Base-by-base conservation (phyloP, 2,113 vertebrate genomes). In the Nannospalax galili region DNA sequence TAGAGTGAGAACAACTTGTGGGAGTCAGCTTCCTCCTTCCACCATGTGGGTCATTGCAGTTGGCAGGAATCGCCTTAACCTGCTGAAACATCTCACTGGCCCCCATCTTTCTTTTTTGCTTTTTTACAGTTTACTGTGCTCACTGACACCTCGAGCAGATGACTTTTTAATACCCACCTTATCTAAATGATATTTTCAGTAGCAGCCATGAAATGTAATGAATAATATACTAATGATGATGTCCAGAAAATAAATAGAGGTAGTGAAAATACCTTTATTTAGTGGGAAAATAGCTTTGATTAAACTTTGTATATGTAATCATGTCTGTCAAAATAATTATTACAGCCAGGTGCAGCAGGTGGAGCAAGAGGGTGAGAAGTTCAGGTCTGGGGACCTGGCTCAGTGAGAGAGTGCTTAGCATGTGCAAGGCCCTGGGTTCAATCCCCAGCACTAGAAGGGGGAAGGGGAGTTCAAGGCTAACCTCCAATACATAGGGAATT, bases 211-310 rank as follows among this genome's bases (percentile, higher is more conserved):
- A 96, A 94, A 81, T 40, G 45, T 5, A 67, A 10, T 70, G 28
- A 92, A 52, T 85, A 92, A 80, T 75, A 70, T n/a, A n/a, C 72
- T 70, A 88, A 65, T 22, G 48, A 67, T 78, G 77, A 91, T 90
- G 85, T 28, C n/a, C 32, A 93, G 84, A 90, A 91, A 95, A n/a
- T n/a, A 96, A 86, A 95, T 70, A 32, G 14, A 75, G 56, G 65
- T 19, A 62, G 30, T 79, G 37, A 91, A 70, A 80, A 60, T 77
- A 85, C 81, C 52, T 92, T 78, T n/a, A n/a, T n/a, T n/a, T n/a
- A n/a, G n/a, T n/a, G n/a, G n/a, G n/a, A n/a, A n/a, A n/a, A n/a
- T n/a, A n/a, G n/a, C n/a, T n/a, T n/a, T 82, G 58, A 73, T 35
- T 94, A 56, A 89, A 81, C 35, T 84, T 94, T 80, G 60, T 86